Evolutionary conservation across 2,113 vertebrate species (phyloP).

Genomic region (Lepisosteus osseus): DNA sequence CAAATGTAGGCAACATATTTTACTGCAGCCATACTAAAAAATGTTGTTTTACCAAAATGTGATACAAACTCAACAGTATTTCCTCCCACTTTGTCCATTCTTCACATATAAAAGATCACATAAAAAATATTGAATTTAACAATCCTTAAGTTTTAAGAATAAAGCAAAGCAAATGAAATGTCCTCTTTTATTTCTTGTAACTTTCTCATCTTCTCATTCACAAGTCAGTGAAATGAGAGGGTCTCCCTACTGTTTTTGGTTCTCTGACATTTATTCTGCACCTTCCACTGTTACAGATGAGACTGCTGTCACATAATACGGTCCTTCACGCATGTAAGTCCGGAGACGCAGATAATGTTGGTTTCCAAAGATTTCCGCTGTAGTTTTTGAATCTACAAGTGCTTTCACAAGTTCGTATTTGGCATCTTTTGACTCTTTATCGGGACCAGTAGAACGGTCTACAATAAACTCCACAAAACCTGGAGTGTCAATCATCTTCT

Average conservation of each 20-base stretch:
- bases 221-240: background rate
- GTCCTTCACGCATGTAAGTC: slow-evolving; percentile 83
- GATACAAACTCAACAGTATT: background rate
- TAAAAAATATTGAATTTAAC: background rate
- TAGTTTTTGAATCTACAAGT: slow-evolving; percentile 76
- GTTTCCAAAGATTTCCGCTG: slow-evolving; percentile 78
- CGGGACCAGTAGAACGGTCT: slow-evolving; percentile 82
- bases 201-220: no score
- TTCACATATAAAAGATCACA: no score
- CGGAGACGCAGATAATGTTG: slow-evolving; percentile 84
- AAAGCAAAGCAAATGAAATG: no score
- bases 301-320: slow-evolving; percentile 83
- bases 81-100: background rate
- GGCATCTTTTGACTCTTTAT: slow-evolving; percentile 88
- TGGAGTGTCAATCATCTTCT: slow-evolving; percentile 80
- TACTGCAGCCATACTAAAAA: no score
- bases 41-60: no score
- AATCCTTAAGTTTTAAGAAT: background rate
- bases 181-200: no score
- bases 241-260: background rate
- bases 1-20: no score
- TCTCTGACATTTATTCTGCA: slow-evolving; percentile 66
- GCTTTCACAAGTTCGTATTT: slow-evolving; percentile 90
- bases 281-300: slow-evolving; percentile 83
- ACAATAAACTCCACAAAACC: slow-evolving; percentile 91